phyloP scores from a whole-genome alignment of 2,797 vertebrate genomes.

The Pseudomugil tenellus region DNA sequence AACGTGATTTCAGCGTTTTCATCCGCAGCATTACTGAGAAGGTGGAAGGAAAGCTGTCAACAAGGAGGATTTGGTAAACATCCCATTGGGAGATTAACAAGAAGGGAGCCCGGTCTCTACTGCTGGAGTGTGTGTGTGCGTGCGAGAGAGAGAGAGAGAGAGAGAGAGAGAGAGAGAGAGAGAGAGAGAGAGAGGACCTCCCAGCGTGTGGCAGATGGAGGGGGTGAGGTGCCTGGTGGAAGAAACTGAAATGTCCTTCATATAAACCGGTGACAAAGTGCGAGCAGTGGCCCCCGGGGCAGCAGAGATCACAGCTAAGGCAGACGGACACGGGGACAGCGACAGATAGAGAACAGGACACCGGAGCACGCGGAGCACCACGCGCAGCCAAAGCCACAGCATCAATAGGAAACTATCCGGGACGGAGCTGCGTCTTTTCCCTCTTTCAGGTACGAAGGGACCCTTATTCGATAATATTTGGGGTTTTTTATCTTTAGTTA shows the following conservation, averaged over 20 bases:
- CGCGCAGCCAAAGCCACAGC: constrained; percentile 1
- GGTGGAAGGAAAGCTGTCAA: constrained; percentile 56
- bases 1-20: constrained; percentile 17
- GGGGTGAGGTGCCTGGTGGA: constrained; percentile 56
- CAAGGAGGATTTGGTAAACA: constrained; percentile 74
- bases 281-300: constrained; percentile 50
- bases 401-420: constrained; percentile 23
- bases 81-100: constrained; percentile 71
- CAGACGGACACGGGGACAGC: constrained; percentile 8
- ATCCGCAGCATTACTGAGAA: constrained; percentile 2
- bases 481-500: too few relatives aligned
- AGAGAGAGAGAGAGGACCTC: constrained; percentile 45
- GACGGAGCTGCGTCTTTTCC: constrained; percentile 34
- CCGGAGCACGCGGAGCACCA: constrained; percentile 8
- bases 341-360: constrained; percentile 29
- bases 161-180: constrained; percentile 36
- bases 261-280: constrained; percentile 73
- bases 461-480: too few relatives aligned
- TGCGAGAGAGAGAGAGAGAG: constrained; percentile 1
- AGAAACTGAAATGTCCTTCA: constrained; percentile 74
- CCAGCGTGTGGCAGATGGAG: constrained; percentile 59
- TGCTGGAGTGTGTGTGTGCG: constrained; percentile 11
- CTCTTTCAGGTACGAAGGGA: constrained; percentile 52
- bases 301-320: constrained; percentile 57
- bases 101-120: constrained; percentile 45